These are phyloP conservation scores for Clangula hyemalis DNA, from an alignment of 2,797 vertebrate genomes.

Conservation along the genomic window DNA sequence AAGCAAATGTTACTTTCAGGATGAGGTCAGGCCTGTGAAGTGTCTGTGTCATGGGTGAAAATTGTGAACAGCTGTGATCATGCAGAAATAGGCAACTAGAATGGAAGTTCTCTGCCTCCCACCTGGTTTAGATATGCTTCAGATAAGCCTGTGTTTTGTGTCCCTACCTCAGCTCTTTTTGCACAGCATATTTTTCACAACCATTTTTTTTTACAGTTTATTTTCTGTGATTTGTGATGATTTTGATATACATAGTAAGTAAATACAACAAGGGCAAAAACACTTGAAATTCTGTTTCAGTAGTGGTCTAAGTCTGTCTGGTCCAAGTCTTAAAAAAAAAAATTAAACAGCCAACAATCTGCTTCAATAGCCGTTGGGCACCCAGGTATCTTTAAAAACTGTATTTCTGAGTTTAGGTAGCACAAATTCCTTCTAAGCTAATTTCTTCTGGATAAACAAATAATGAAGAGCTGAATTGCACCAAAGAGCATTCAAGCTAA, in stretches of 20 bases:
- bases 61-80: not conserved
- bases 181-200: not conserved
- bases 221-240: not conserved
- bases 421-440: not conserved
- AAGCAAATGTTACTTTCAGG: not conserved
- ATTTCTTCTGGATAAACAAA: slow-evolving; percentile 26
- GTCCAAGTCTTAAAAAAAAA: not conserved
- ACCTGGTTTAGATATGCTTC: not conserved
- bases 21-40: not conserved
- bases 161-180: not conserved
- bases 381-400: not conserved
- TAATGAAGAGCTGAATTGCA: slow-evolving; percentile 6
- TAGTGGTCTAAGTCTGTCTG: not conserved
- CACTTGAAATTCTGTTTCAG: rapidly evolving
- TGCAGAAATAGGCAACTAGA: not conserved
- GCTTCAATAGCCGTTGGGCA: not conserved
- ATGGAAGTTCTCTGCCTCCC: not conserved
- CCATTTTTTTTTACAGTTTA: not conserved
- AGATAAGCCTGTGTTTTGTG: not conserved
- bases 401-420: not conserved
- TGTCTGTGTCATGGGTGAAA: not conserved
- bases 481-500: slow-evolving; percentile 4
- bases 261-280: not conserved
- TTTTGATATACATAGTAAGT: not conserved
- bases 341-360: not conserved